Evolutionary conservation across 1,140 invertebrate genomes (phyloP).

Genomic region (Mercenaria mercenaria): DNA sequence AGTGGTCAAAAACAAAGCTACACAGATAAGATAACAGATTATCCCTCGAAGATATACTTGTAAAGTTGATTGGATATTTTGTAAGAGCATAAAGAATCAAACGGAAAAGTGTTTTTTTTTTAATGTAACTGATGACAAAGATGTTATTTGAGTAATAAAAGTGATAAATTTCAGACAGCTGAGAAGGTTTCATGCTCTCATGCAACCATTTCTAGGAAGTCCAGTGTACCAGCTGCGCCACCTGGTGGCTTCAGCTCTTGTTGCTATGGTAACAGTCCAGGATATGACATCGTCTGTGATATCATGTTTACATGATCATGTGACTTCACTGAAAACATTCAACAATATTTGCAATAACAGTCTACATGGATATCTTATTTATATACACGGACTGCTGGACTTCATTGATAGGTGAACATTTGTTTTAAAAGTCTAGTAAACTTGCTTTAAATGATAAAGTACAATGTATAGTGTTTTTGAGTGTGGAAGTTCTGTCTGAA

Average conservation of each 20-base stretch:
- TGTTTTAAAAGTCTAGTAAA: background rate
- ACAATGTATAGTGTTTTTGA: too few species aligned
- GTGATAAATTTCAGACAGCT: too few species aligned
- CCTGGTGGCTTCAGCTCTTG: conserved; percentile 77
- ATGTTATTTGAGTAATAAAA: too few species aligned
- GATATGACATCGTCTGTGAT: conserved; percentile 45
- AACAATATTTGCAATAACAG: conserved; percentile 35
- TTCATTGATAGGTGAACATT: conserved; percentile 56
- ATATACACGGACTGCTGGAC: conserved; percentile 67
- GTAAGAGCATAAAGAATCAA: too few species aligned
- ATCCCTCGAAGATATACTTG: too few species aligned
- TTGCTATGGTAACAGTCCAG: conserved; percentile 74
- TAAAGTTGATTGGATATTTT: too few species aligned
- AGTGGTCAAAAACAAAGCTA: too few species aligned
- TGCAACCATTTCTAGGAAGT: conserved; percentile 69
- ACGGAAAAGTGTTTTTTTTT: too few species aligned
- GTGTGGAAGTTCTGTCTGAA: too few species aligned
- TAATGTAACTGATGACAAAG: too few species aligned
- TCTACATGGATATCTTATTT: conserved; percentile 67
- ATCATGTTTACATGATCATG: conserved; percentile 54
- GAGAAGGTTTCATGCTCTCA: conserved; percentile 58
- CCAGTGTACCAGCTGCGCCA: conserved; percentile 80
- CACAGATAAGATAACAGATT: too few species aligned
- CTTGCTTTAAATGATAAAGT: too few species aligned
- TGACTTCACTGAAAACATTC: conserved; percentile 31